Conservation (phyloP, 2,113 vertebrate species). For the Stictonetta naevosa region DNA sequence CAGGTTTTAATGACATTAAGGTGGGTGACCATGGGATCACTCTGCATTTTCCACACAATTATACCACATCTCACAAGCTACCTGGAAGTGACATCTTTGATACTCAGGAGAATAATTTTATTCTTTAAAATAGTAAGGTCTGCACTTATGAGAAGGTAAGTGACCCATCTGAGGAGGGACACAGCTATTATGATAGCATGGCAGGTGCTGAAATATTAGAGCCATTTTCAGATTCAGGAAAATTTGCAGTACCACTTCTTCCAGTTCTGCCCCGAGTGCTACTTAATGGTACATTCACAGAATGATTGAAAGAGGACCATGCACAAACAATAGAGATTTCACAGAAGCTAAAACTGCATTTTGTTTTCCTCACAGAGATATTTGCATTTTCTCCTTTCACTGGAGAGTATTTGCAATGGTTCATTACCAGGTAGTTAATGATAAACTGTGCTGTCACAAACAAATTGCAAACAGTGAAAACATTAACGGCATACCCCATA, state of each 20-base stretch:
- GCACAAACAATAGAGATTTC: slow-evolving; percentile 2
- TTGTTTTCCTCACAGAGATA: background rate
- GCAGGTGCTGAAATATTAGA: slow-evolving; percentile 14
- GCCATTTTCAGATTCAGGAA: slow-evolving; percentile 11
- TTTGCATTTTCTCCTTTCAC: slow-evolving; percentile 18
- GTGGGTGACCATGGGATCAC: background rate
- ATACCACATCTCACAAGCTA: background rate
- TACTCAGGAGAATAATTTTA: background rate
- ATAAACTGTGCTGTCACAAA: slow-evolving; percentile 41
- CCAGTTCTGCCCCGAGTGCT: slow-evolving; percentile 13
- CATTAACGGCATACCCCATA: background rate
- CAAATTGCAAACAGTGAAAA: slow-evolving; percentile 25
- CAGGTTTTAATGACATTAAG: background rate
- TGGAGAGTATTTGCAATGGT: slow-evolving; percentile 25
- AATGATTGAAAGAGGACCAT: slow-evolving; percentile 21
- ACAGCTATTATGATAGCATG: background rate
- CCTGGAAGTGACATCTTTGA: background rate
- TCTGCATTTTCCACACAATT: background rate
- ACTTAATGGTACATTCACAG: slow-evolving; percentile 21
- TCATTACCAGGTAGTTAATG: slow-evolving; percentile 60
- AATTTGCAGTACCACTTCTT: background rate
- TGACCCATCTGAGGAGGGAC: background rate
- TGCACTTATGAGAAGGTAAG: background rate
- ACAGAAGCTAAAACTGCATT: background rate
- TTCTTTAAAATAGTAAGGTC: background rate